Conservation (phyloP, 2,113 vertebrate species). For the Eulacestoma nigropectus region DNA sequence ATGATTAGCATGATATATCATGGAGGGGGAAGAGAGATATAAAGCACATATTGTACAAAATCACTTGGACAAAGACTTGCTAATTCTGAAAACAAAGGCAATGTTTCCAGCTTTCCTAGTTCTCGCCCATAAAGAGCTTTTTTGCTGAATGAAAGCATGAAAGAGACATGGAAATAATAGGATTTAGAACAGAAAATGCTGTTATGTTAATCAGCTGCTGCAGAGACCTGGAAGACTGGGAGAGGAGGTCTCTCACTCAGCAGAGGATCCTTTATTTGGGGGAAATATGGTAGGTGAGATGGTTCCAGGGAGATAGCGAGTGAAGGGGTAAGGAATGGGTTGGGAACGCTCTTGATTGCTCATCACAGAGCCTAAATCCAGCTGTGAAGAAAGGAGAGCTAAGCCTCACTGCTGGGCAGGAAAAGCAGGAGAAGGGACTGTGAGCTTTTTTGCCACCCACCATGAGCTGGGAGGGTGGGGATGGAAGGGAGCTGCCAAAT, state of each 20-base stretch:
- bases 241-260: not conserved
- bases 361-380: not conserved
- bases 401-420: not conserved
- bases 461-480: not conserved
- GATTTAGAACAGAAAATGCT: not conserved
- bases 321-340: not conserved
- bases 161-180: not conserved
- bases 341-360: not conserved
- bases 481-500: not conserved
- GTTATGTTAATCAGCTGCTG: not conserved
- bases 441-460: rapidly evolving
- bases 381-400: not conserved
- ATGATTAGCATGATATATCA: constrained; percentile 65
- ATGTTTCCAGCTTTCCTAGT: not conserved
- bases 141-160: not conserved
- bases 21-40: not conserved
- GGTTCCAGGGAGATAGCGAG: not conserved
- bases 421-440: not conserved
- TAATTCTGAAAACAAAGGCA: constrained; percentile 1
- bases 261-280: not conserved
- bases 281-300: not conserved
- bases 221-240: not conserved
- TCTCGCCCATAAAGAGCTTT: not conserved
- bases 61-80: not conserved
- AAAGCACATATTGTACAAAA: not conserved